Conservation (phyloP, 2,888 invertebrate species). For the Maniola hyperantus region DNA sequence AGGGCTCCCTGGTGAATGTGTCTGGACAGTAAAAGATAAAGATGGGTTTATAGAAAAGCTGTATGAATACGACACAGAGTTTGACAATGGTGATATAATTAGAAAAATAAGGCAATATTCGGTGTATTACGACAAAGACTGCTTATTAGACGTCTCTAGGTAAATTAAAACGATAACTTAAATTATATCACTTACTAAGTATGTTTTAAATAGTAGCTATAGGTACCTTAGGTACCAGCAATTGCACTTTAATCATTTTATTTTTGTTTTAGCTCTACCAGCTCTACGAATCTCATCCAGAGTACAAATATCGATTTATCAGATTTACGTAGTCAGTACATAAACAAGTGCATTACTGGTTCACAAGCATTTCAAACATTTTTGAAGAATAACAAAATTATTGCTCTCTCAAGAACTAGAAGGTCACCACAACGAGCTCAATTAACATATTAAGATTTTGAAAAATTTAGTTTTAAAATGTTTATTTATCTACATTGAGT, state of each 20-base stretch:
- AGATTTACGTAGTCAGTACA: constrained; percentile 10
- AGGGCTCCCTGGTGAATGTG: constrained; percentile 67
- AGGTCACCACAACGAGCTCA: constrained; percentile 9
- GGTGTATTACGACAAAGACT: constrained; percentile 71
- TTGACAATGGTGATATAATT: constrained; percentile 63
- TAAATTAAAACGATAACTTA: constrained; percentile 40
- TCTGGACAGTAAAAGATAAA: constrained; percentile 73
- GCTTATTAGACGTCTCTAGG: constrained; percentile 63
- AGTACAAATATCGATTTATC: constrained; percentile 23
- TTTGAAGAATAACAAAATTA: constrained; percentile 53
- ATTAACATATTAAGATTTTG: constrained; percentile 12
- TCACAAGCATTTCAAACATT: constrained; percentile 67
- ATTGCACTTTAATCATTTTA: not conserved
- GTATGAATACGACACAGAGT: constrained; percentile 64
- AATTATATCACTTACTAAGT: too few species aligned
- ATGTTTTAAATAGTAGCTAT: too few species aligned
- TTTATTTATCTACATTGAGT: not conserved
- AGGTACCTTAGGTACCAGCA: too few species aligned
- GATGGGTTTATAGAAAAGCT: constrained; percentile 71
- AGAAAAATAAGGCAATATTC: constrained; percentile 70
- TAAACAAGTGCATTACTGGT: constrained; percentile 50
- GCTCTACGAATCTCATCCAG: constrained; percentile 26
- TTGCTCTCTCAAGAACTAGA: constrained; percentile 36
- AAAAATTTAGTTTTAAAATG: not conserved
- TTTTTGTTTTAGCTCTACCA: constrained; percentile 32